Base-by-base conservation (phyloP, 2,797 vertebrate genomes). In the Zenarchopterus dispar region DNA sequence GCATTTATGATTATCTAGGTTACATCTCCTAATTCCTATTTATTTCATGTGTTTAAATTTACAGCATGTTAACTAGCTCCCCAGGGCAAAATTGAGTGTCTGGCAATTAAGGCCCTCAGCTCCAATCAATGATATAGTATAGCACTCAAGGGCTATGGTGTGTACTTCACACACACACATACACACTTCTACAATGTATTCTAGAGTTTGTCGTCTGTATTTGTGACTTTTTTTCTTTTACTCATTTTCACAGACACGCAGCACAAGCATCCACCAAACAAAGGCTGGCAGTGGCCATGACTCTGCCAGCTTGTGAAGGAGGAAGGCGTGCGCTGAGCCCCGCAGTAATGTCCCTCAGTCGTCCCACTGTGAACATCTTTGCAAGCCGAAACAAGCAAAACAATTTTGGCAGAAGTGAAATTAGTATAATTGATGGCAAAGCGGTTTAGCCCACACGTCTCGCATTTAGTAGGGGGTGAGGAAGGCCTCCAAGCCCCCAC, bases 341-440 rank as follows among this genome's bases (percentile, higher is more conserved):
- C 59, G 71, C 72, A 80, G 73, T 84, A 77, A 85, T 82, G 72
- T 81, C 64, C 72, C 73, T 61, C 77, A 84, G 81, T 90, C 81
- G 85, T 67, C 82, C 77, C 69, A 68, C 78, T 81, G 64, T 75
- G 81, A 81, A 76, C 80, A 75, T 89, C 73, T 87, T 80, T 88
- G 82, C 85, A 82, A 82, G 83, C 76, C 72, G 73, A 69, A 85
- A 84, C 82, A 88, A 89, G 75, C 85, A 82, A 84, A 89, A 88
- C 80, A 86, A 84, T 90, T 86, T 85, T 84, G 80, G 82, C 73
- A 83, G 78, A 85, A 89, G 79, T 84, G 76, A 90, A 89, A 91
- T 88, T 78, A 87, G 84, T 89, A 87, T 91, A 91, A 92, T 89
- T 91, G 89, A 82, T 89, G 90, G 91, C 77, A 91, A 93, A 92